phyloP scores from a whole-genome alignment of 2,888 invertebrate species.

The Leucania comma region DNA sequence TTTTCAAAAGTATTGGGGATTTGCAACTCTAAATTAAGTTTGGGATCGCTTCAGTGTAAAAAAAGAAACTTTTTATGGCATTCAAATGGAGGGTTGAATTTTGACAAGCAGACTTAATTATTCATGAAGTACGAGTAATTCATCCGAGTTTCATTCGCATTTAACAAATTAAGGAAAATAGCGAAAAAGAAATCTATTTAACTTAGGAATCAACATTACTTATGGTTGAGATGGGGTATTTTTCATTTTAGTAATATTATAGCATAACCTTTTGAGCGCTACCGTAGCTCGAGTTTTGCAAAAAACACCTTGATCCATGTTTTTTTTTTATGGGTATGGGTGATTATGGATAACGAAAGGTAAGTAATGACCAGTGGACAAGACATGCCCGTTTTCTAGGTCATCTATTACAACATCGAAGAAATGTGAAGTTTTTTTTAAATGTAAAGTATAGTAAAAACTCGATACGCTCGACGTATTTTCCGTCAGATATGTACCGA shows the following conservation, averaged over 20 bases:
- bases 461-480: no score
- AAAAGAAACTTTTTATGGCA: conserved; percentile 26
- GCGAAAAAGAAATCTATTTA: neutral
- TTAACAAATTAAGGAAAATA: neutral
- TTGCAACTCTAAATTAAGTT: conserved; percentile 33
- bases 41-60: conserved; percentile 16
- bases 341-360: no score
- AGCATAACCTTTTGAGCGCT: no score
- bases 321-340: no score
- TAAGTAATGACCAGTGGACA: no score
- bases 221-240: neutral
- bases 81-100: conserved; percentile 15
- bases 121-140: neutral
- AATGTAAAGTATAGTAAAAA: no score
- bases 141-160: neutral
- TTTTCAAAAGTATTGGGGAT: conserved; percentile 39
- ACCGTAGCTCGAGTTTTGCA: no score
- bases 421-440: no score
- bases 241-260: neutral
- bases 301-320: no score
- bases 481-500: no score
- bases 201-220: neutral
- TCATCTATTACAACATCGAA: no score
- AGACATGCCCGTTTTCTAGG: no score
- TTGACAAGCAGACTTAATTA: neutral